phyloP scores from a whole-genome alignment of 2,888 invertebrate species.

The Fissipunctia ypsillon region DNA sequence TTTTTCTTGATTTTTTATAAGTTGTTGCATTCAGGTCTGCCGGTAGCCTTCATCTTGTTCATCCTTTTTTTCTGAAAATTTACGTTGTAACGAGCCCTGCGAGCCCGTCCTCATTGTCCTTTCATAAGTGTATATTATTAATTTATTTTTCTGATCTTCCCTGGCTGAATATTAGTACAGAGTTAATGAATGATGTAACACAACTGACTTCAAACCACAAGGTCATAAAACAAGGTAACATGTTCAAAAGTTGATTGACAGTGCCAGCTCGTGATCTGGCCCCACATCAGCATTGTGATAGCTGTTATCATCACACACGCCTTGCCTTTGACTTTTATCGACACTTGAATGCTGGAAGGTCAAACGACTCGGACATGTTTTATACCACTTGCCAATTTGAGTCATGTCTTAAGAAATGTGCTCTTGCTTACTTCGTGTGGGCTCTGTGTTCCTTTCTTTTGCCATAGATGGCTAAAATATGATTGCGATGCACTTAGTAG shows the following conservation, averaged over 20 bases:
- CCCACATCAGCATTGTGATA: slow-evolving; percentile 40
- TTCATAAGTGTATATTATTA: background rate
- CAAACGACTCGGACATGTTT: slow-evolving; percentile 23
- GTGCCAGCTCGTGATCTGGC: slow-evolving; percentile 32
- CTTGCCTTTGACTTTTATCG: slow-evolving; percentile 44
- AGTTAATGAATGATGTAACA: background rate
- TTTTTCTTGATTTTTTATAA: background rate
- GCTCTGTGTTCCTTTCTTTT: background rate
- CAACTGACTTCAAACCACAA: slow-evolving; percentile 13
- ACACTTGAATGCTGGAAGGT: slow-evolving; percentile 47
- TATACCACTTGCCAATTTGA: slow-evolving; percentile 4
- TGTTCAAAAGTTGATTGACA: slow-evolving; percentile 33
- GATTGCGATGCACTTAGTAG: background rate
- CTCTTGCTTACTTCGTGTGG: background rate
- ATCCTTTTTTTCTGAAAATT: background rate
- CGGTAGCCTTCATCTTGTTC: background rate
- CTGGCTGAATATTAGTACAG: background rate
- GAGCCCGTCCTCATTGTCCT: background rate
- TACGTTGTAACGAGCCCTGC: background rate
- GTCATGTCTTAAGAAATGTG: background rate
- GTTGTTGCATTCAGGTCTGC: background rate
- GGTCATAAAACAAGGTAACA: slow-evolving; percentile 12
- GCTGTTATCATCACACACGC: slow-evolving; percentile 33
- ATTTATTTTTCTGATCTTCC: background rate
- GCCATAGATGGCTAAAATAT: background rate